These are phyloP conservation scores for Tipula vernalis DNA, from an alignment of 2,888 invertebrate species.

Conservation along the genomic window DNA sequence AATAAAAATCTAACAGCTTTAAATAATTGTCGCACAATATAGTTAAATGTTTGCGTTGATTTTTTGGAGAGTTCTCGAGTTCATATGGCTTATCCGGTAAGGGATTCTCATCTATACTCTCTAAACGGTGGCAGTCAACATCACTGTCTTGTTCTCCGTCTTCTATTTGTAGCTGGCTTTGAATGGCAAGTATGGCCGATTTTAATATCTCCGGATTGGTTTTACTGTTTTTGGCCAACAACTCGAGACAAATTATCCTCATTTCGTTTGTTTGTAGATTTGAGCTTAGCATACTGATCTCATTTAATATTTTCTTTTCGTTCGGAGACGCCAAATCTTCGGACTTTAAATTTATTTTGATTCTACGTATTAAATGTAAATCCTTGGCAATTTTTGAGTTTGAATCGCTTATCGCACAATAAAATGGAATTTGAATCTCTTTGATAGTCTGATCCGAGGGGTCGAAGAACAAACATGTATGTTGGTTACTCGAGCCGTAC, in stretches of 20 bases:
- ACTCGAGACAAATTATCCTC: constrained; percentile 56
- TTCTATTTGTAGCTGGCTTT: background rate
- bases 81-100: constrained; percentile 26
- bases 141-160: background rate
- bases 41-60: constrained; percentile 25
- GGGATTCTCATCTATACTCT: background rate
- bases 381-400: constrained; percentile 80
- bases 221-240: constrained; percentile 51
- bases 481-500: constrained; percentile 39
- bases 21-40: background rate
- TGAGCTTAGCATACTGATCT: constrained; percentile 33
- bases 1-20: background rate
- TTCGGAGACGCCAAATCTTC: background rate
- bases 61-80: constrained; percentile 27
- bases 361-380: constrained; percentile 68
- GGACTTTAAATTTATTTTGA: constrained; percentile 41
- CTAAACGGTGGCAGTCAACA: background rate
- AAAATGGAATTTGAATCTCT: constrained; percentile 79
- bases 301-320: constrained; percentile 37
- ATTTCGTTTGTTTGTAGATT: constrained; percentile 61
- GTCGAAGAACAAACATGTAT: constrained; percentile 70
- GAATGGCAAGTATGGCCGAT: constrained; percentile 28
- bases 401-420: constrained; percentile 76
- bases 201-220: constrained; percentile 48
- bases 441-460: constrained; percentile 64